Evolutionary conservation across 2,888 invertebrate genomes (phyloP), one percentile per base, ranked within the genome.

Genomic region (Eugnorisma glareosa): DNA sequence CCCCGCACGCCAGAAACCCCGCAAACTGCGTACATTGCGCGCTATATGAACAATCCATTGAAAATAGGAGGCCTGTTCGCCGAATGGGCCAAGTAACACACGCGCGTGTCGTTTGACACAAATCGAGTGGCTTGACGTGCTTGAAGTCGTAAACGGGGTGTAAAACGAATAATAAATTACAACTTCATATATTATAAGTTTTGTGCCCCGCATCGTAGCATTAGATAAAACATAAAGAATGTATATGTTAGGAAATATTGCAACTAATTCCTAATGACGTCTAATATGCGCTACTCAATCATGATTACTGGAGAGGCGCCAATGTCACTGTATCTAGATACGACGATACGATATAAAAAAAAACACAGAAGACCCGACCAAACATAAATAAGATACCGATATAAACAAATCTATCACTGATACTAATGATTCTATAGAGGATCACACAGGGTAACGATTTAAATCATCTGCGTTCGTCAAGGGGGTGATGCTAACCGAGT

Each of bases 301-400:
- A 82, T 82, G 51, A 85, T 83, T 70, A 85, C 37, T 6, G 45
- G 18, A 54, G 78, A 85, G 83, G 73, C 83, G 82, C 85, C 86
- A 85, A 76, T 83, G 77, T 81, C 86, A 83, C 81, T 73, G 68
- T 68, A 63, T 75, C 67, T 66, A 48, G 10, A 37, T 13, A n/a
- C 3, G 18, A 72, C 37, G 18, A 11, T 21, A 10, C 18, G 35
- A 6, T 4, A 31, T 28, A 69, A 35, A 31, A 28, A 59, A 70
- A 59, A 40, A 15, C 5, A 10, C 63, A 79, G 79, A 78, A 78
- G 73, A 73, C 5, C 48, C 35, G 31, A 24, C 4, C 7, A 2
- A 31, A 40, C n/a, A 28, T 64, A 40, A n/a, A 66, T 43, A 72
- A 64, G 40, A 40, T 8, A n/a, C 31, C 59, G 8, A 59, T 18